Evolutionary conservation across 2,797 vertebrate species (phyloP), one percentile per base, ranked within the genome.

Genomic region (Gobionotothen gibberifrons): DNA sequence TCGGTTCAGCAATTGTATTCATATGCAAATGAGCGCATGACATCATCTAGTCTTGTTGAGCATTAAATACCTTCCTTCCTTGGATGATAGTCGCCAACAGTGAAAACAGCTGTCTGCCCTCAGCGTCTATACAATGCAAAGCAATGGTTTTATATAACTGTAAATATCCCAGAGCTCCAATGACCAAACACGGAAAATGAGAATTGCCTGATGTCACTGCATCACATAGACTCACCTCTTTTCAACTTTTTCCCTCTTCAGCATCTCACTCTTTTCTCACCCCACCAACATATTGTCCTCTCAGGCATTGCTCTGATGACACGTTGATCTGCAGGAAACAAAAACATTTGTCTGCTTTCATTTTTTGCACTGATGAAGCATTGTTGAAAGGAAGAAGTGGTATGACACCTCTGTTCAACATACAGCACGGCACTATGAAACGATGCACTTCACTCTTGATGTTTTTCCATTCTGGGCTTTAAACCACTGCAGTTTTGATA

Each of bases 1-100:
- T 87, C 83, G 72, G 65, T 89, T 89, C 87, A 91, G 88, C 88
- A 89, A 58, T 90, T 89, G 63, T 49, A 90, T 90, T 92, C 88
- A 87, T 83, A 92, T 90, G 89, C 84, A 91, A 90, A 91, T 84
- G 49, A 76, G 17, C 0, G 0, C n/a, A 65, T 91, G 88, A 90
- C 88, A 87, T 90, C 90, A 90, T 81, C 81, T 52, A 61, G 58
- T 82, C 76, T 64, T 79, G 87, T 88, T 86, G 82, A 85, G 61
- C 72, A 69, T 65, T 47, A 63, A 86, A 83, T 84, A 77, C 84
- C 71, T 81, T 58, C 78, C 81, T 80, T 84, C 64, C 71, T 76
- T 64, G 56, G 68, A 84, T 81, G 68, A 72, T 82, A 72, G 63
- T 76, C 78, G 76, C 74, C 84, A 79, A 48, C 62, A 40, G 17